Percentiles rank a stretch among this genome's conserved stretches.
phyloP scores from a whole-genome alignment of 1,140 invertebrate genomes.

The Drosophila sulfurigaster region DNA sequence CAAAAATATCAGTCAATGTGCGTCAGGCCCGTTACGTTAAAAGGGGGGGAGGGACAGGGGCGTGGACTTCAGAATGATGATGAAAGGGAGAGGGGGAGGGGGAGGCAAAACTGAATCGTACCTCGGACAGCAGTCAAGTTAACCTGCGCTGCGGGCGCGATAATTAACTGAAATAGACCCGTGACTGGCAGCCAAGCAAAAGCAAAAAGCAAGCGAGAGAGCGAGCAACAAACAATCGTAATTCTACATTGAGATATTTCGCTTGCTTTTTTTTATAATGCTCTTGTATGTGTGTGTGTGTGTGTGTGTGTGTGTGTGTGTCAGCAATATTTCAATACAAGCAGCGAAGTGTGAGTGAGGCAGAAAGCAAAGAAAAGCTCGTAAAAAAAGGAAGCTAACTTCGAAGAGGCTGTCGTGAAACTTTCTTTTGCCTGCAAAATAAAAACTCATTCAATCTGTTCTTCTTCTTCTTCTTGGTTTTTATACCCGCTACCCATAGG shows the following conservation, averaged over 20 bases:
- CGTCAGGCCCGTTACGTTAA: conserved; percentile 41
- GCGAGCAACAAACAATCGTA: conserved; percentile 43
- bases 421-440: conserved; percentile 26
- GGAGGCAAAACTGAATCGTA: conserved; percentile 16
- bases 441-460: conserved; percentile 27
- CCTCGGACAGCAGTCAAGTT: conserved; percentile 37
- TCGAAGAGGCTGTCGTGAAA: conserved; percentile 37
- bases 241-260: conserved; percentile 34
- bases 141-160: conserved; percentile 69
- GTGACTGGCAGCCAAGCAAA: conserved; percentile 59
- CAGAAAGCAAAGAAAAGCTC: conserved; percentile 26
- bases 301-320: neutral
- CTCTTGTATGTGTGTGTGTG: too few species aligned
- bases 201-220: conserved; percentile 24
- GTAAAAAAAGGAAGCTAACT: conserved; percentile 38
- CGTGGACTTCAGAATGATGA: too few species aligned
- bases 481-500: too few species aligned
- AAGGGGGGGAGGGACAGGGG: neutral
- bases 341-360: neutral
- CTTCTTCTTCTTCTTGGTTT: neutral
- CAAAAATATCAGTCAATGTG: conserved; percentile 75
- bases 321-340: conserved; percentile 8
- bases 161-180: conserved; percentile 82
- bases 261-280: conserved; percentile 18
- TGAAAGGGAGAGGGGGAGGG: conserved; percentile 2